These are phyloP conservation scores for Trissolcus japonicus DNA, from an alignment of 2,888 invertebrate genomes.

Conservation along the genomic window DNA sequence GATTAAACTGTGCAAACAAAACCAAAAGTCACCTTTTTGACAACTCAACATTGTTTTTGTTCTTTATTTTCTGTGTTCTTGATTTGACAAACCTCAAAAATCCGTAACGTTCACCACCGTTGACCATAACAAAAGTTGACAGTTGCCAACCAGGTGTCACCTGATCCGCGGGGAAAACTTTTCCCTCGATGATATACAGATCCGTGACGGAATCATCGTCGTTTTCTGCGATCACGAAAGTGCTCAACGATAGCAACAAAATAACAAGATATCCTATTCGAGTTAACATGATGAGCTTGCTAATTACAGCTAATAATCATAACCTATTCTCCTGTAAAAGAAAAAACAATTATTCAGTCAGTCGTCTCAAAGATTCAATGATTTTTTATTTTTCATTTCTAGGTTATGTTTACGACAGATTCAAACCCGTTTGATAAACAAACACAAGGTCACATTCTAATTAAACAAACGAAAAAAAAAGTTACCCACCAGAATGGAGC, in stretches of 20 bases:
- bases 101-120: slow-evolving; percentile 92
- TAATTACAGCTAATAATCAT: too few species aligned
- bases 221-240: slow-evolving; percentile 64
- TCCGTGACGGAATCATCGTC: slow-evolving; percentile 78
- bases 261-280: background rate
- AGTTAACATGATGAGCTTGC: too few species aligned
- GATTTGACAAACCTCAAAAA: slow-evolving; percentile 80
- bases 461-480: too few species aligned
- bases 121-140: slow-evolving; percentile 87
- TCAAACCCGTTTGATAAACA: too few species aligned
- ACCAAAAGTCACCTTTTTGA: background rate
- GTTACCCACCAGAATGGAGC: too few species aligned
- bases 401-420: too few species aligned
- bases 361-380: too few species aligned
- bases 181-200: slow-evolving; percentile 87
- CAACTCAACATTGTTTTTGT: background rate
- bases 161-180: slow-evolving; percentile 85
- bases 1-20: background rate
- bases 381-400: too few species aligned
- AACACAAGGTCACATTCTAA: too few species aligned
- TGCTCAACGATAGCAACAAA: background rate
- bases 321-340: too few species aligned
- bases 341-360: too few species aligned
- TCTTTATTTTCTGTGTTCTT: background rate
- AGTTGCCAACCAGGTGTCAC: slow-evolving; percentile 84